Evolutionary conservation across 2,888 invertebrate species (phyloP).

Genomic region (Tenthredo livida): DNA sequence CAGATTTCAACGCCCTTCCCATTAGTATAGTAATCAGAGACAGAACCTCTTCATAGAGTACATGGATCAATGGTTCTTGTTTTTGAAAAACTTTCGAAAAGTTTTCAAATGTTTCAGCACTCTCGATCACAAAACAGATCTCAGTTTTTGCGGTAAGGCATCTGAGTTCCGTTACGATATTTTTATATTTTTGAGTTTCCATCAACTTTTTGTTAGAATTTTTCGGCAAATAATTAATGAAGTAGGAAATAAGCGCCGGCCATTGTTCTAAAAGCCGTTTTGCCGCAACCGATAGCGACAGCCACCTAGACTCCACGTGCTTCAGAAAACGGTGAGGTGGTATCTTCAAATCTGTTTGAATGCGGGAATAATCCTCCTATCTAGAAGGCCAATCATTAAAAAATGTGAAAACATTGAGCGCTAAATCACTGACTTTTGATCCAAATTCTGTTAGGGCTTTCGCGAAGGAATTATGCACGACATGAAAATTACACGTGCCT

Average conservation of each 20-base stretch:
- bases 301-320: slow-evolving; percentile 55
- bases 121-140: slow-evolving; percentile 43
- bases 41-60: slow-evolving; percentile 38
- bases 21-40: not conserved
- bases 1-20: not conserved
- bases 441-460: not conserved
- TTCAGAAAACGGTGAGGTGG: slow-evolving; percentile 51
- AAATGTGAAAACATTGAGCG: slow-evolving; percentile 54
- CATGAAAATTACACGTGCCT: slow-evolving; percentile 55
- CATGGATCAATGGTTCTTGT: slow-evolving; percentile 54
- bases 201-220: slow-evolving; percentile 27
- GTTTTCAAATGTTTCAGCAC: slow-evolving; percentile 10
- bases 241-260: slow-evolving; percentile 55
- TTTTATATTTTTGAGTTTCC: slow-evolving; percentile 29
- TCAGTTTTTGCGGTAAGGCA: slow-evolving; percentile 37
- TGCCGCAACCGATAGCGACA: slow-evolving; percentile 50
- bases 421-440: slow-evolving; percentile 51
- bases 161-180: slow-evolving; percentile 41
- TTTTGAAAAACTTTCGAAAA: slow-evolving; percentile 54
- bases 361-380: slow-evolving; percentile 51
- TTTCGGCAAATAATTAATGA: slow-evolving; percentile 54
- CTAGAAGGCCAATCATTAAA: slow-evolving; percentile 54
- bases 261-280: slow-evolving; percentile 52
- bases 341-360: slow-evolving; percentile 5
- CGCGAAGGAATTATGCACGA: slow-evolving; percentile 37